Evolutionary conservation across 2,113 vertebrate genomes (phyloP).

Genomic region (Heptranchias perlo): DNA sequence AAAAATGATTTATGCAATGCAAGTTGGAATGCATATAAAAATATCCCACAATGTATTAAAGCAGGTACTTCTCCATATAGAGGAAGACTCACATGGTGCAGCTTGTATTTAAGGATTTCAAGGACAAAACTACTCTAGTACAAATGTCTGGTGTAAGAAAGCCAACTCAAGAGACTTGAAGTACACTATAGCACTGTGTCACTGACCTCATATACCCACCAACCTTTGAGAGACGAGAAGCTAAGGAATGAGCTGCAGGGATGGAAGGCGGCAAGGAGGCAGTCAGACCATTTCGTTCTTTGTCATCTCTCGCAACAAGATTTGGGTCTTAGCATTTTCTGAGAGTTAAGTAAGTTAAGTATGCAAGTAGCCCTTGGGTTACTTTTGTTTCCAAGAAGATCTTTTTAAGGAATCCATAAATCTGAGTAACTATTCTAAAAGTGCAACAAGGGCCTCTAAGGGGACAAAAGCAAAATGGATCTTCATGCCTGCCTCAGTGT

Average conservation of each 20-base stretch:
- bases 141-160: not conserved
- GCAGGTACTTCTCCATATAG: not conserved
- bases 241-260: not conserved
- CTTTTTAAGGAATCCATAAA: not conserved
- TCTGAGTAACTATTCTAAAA: not conserved
- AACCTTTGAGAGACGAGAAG: not conserved
- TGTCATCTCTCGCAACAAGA: not conserved
- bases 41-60: not conserved
- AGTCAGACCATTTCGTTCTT: not conserved
- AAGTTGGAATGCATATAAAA: no score
- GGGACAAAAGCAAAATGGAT: not conserved
- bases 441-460: not conserved
- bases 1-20: no score
- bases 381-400: not conserved
- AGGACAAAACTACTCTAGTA: not conserved
- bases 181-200: not conserved
- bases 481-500: not conserved
- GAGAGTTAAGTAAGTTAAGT: not conserved
- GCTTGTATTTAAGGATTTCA: not conserved
- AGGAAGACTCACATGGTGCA: not conserved
- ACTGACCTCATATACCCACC: not conserved
- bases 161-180: not conserved
- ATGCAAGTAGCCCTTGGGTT: not conserved
- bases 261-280: not conserved
- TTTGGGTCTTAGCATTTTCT: not conserved